Conservation (phyloP, 2,888 invertebrate genomes). For the Mesorhabditis belari region DNA sequence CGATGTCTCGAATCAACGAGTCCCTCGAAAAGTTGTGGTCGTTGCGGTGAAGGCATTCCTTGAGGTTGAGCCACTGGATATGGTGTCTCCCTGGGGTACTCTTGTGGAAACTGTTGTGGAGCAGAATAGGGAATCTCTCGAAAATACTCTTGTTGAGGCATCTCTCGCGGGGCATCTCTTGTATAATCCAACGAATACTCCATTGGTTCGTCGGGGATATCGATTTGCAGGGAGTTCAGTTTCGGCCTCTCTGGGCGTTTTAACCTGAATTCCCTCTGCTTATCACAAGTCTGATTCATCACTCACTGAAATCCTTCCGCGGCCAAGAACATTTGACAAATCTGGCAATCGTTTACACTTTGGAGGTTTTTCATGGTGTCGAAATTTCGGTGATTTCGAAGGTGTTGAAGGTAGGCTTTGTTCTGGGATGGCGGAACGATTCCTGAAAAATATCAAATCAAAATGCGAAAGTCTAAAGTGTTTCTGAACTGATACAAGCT, state of each 20-base stretch:
- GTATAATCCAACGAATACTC: too few species aligned
- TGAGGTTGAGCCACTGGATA: neutral
- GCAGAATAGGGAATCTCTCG: neutral
- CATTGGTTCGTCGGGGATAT: neutral
- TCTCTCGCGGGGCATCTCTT: neutral
- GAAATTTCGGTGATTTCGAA: conserved; percentile 32
- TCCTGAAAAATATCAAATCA: neutral
- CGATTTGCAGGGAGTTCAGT: neutral
- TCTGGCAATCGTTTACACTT: conserved; percentile 19
- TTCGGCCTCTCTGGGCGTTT: too few species aligned
- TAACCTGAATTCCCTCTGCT: too few species aligned
- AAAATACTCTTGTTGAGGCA: too few species aligned
- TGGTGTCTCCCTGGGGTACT: neutral
- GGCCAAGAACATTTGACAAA: conserved; percentile 24
- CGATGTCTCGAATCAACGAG: neutral
- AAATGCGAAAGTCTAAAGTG: too few species aligned
- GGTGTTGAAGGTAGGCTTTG: conserved; percentile 24
- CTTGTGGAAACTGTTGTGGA: neutral
- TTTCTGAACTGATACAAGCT: too few species aligned
- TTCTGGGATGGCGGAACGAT: conserved; percentile 20
- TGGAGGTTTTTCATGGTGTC: conserved; percentile 22
- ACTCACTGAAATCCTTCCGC: neutral
- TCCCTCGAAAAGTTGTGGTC: neutral
- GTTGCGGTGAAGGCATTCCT: neutral
- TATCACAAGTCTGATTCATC: too few species aligned